phyloP scores from a whole-genome alignment of 2,797 vertebrate species.

The Heteromormyrus szaboi region DNA sequence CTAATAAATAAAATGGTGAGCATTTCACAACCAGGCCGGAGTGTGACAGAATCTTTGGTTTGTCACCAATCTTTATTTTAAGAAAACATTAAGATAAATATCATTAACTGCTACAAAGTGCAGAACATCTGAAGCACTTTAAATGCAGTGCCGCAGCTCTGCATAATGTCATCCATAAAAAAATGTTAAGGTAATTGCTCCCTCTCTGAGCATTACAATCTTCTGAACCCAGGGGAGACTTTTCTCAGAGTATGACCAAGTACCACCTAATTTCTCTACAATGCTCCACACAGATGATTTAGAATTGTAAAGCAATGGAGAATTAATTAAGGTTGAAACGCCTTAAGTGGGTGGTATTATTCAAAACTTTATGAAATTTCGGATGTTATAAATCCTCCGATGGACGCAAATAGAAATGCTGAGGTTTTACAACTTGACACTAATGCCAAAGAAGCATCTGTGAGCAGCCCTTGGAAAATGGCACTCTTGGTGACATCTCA shows the following conservation, averaged over 20 bases:
- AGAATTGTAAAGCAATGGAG: constrained; percentile 25
- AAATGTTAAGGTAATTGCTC: constrained; percentile 24
- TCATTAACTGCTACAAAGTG: background rate
- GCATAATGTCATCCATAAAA: constrained; percentile 36
- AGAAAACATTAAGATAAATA: background rate
- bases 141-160: constrained; percentile 23
- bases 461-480: constrained; percentile 50
- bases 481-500: constrained; percentile 54
- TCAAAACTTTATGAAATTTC: constrained; percentile 46
- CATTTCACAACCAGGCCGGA: background rate
- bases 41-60: background rate
- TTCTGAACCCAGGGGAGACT: constrained; percentile 43
- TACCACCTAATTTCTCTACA: constrained; percentile 29
- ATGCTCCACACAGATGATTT: constrained; percentile 42
- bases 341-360: constrained; percentile 30
- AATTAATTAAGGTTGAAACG: constrained; percentile 23
- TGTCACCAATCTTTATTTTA: background rate
- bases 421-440: constrained; percentile 31
- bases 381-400: constrained; percentile 39
- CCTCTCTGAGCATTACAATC: constrained; percentile 32
- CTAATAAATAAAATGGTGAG: background rate
- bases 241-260: constrained; percentile 38
- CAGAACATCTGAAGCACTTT: background rate
- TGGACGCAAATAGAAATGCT: constrained; percentile 32
- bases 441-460: constrained; percentile 55